Base-by-base conservation (phyloP, 2,113 vertebrate species). In the Ptychochromis oligacanthus region DNA sequence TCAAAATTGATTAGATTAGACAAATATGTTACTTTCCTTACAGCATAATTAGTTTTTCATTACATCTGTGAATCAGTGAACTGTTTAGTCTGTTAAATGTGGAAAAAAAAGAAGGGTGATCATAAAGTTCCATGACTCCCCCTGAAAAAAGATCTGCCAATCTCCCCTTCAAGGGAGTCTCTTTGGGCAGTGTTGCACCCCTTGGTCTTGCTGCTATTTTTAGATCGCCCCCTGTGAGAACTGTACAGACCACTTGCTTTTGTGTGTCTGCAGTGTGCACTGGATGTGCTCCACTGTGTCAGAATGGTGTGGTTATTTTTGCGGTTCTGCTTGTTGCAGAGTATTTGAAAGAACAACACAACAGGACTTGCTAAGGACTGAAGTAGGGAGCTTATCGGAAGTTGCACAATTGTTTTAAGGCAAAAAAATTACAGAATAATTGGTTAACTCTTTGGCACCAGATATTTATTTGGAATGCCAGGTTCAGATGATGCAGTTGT, bases 321-420 rank as follows among this genome's bases (percentile, higher is more conserved):
- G 36, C 36, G 8, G 36, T 8, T 36, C 36, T 36, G 4, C 5
- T 14, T 46, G 43, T 46, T 4, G 43, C 4, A 8, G 22, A 26
- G 62, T 14, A 18, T 46, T 46, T 67, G 26, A 67, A 67, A 67
- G 62, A 18, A 11, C 46, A 22, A 43, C 14, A 26, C 26, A 14
- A 11, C 10, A 40, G 26, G 64, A 10, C 22, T 70, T 1, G 40
- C 15, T 49, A 28, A 70, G 15, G 40, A 20, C 49, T 24, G 46
- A 2, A 20, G 0, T 28, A 28, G 26, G 0, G 0, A 49, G 15
- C 49, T 70, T 49, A 49, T 26, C 28, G 64, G 26, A 26, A 49
- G 28, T 28, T 67, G 8, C 40, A 65, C 0, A 0, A 1, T 65
- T 43, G 2, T 43, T 67, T 67, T 46, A 67, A 46, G 38, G 2